phyloP scores from a whole-genome alignment of 2,888 invertebrate species.

The Hemaris fuciformis region DNA sequence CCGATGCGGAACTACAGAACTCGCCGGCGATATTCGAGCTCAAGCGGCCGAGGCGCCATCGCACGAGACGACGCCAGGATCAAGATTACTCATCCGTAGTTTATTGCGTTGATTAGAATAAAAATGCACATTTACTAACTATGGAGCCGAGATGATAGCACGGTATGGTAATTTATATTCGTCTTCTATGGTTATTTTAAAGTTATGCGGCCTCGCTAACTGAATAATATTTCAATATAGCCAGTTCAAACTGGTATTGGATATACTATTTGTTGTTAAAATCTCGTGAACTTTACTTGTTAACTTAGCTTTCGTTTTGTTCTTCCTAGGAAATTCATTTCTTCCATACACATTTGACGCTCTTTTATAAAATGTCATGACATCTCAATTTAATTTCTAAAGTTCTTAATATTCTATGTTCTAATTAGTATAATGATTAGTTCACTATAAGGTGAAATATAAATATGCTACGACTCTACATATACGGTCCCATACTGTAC shows the following conservation, averaged over 20 bases:
- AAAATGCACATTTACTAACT: neutral
- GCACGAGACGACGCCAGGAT: conserved; percentile 47
- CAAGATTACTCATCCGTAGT: conserved; percentile 48
- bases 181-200: neutral
- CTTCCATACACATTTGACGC: too few relatives aligned
- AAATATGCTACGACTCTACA: too few relatives aligned
- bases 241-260: neutral
- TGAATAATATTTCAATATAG: neutral
- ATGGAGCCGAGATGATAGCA: neutral
- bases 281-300: neutral
- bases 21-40: conserved; percentile 36
- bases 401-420: too few relatives aligned
- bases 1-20: conserved; percentile 55
- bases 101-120: conserved; percentile 35
- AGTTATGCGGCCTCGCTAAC: neutral
- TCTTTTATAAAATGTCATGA: too few relatives aligned
- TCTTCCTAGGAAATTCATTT: too few relatives aligned
- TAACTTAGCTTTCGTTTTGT: too few relatives aligned
- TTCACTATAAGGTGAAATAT: too few relatives aligned
- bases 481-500: neutral
- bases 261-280: neutral
- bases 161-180: neutral
- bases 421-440: too few relatives aligned
- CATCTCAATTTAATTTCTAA: too few relatives aligned
- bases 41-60: conserved; percentile 17